Base-by-base conservation (phyloP, 2,113 vertebrate species). In the Laterallus jamaicensis region DNA sequence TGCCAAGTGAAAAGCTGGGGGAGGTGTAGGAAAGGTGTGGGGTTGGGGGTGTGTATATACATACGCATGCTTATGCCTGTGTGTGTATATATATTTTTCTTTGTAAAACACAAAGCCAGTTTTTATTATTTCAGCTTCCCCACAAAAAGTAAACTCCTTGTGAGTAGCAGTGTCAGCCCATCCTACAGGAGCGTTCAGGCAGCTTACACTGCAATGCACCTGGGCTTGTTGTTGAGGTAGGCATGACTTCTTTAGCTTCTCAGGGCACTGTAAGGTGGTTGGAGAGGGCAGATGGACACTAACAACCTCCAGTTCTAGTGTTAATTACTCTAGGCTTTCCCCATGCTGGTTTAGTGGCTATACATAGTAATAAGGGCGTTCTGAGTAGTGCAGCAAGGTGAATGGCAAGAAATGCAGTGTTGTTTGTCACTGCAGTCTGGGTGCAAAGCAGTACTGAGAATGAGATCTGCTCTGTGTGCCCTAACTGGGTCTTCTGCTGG, bases 41-140 rank as follows among this genome's bases (percentile, higher is more conserved):
- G 4, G 13, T 21, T 32, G 50, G 44, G 9, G 28, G 16, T 29
- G 2, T 9, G 15, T 2, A 42, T 3, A 6, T 1, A 32, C 10
- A 8, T 2, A 4, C 18, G 8, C n/a, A 2, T 64, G 56, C 7
- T 12, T 21, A 0, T 4, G 13, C 14, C 24, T 12, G 3, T 25
- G 12, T 20, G 28, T 44, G 29, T n/a, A 1, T 44, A 13, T 47
- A 4, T 54, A 7, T 42, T 40, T 40, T 14, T 24, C 12, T 42
- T 37, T 15, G n/a, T 69, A 70, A 77, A 79, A 58, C 32, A 32
- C 54, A 44, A 32, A 85, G 19, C 15, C 24, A 37, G 1, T 74
- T 68, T 62, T 21, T 52, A 28, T 84, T 70, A 73, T 58, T 86
- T 75, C 35, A 44, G n/a, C 55, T 86, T 90, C 64, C 55, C 55